Evolutionary conservation across 2,888 invertebrate species (phyloP).

Genomic region (Amblyjoppa proteus): DNA sequence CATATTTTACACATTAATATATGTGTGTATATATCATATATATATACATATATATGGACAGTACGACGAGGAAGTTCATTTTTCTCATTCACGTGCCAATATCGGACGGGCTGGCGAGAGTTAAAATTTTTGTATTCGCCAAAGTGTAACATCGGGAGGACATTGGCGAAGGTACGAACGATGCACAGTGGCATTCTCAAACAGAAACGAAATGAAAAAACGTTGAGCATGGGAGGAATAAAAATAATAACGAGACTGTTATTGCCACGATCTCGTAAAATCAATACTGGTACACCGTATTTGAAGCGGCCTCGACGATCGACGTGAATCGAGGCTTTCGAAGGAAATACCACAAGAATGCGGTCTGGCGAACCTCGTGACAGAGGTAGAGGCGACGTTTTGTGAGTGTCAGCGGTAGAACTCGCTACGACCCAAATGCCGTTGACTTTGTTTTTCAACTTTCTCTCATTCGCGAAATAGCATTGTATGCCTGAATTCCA

Average conservation of each 20-base stretch:
- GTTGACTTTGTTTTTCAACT: constrained; percentile 36
- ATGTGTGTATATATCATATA: neutral
- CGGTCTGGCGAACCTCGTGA: neutral
- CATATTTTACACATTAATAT: constrained; percentile 8
- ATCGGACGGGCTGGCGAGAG: neutral
- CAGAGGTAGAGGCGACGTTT: neutral
- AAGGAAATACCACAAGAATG: neutral
- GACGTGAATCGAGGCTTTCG: neutral
- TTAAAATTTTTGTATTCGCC: too few species aligned
- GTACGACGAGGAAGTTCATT: neutral
- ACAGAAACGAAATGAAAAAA: neutral
- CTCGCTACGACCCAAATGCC: constrained; percentile 15
- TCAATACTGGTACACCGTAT: neutral
- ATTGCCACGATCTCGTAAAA: constrained; percentile 2
- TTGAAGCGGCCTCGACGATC: neutral
- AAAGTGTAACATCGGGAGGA: too few species aligned
- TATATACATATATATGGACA: neutral
- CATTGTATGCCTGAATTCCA: constrained; percentile 31
- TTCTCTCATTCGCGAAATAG: constrained; percentile 9
- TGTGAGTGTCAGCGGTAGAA: constrained; percentile 1
- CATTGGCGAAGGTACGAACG: too few species aligned
- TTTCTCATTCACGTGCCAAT: too few species aligned
- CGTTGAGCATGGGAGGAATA: neutral
- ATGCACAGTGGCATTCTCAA: too few species aligned
- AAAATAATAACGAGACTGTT: neutral